phyloP scores from a whole-genome alignment of 2,113 vertebrate species.

The Oxyura jamaicensis region DNA sequence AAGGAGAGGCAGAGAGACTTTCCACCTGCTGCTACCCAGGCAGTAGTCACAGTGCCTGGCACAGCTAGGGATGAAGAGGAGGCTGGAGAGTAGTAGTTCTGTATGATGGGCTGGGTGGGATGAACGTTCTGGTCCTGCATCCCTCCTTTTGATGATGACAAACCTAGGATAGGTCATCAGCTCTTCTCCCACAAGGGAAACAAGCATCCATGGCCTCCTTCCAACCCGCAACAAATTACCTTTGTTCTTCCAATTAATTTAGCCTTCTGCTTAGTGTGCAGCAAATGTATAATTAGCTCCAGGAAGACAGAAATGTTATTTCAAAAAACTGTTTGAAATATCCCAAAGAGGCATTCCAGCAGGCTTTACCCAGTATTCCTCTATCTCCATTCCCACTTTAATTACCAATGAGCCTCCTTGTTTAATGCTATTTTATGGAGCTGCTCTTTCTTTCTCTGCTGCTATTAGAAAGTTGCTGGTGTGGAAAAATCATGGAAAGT shows the following conservation, averaged over 20 bases:
- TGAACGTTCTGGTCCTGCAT: neutral
- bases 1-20: neutral
- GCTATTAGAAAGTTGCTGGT: slow-evolving; percentile 32
- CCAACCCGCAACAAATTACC: slow-evolving; percentile 48
- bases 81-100: neutral
- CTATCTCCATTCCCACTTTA: slow-evolving; percentile 28
- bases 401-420: slow-evolving; percentile 40
- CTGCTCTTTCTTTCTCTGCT: slow-evolving; percentile 4
- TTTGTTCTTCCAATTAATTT: slow-evolving; percentile 70
- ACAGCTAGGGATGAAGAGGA: neutral
- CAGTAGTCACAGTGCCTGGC: neutral
- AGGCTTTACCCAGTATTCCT: slow-evolving; percentile 10
- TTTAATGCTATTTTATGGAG: slow-evolving; percentile 51
- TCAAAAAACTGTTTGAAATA: slow-evolving; percentile 35
- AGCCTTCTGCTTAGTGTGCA: slow-evolving; percentile 45
- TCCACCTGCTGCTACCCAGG: slow-evolving; percentile 12
- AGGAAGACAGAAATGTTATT: slow-evolving; percentile 53
- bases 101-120: neutral
- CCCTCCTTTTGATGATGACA: neutral
- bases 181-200: neutral
- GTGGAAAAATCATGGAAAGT: slow-evolving; percentile 10
- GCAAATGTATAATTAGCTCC: slow-evolving; percentile 49
- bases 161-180: neutral
- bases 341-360: slow-evolving; percentile 49
- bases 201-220: neutral